Evolutionary conservation across 1,140 invertebrate species (phyloP).

Genomic region (Listronotus bonariensis): DNA sequence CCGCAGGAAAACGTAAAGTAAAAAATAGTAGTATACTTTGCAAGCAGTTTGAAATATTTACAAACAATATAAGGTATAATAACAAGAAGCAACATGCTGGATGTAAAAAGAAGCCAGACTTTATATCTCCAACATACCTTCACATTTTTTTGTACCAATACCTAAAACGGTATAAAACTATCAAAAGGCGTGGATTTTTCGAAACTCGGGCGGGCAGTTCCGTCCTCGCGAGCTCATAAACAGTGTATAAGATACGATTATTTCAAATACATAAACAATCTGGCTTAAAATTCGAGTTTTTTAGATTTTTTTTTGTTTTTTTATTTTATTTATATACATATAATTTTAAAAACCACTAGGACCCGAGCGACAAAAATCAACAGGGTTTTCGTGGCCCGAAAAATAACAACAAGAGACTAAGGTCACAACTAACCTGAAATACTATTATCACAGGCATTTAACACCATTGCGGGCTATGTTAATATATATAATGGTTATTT

Average conservation of each 20-base stretch:
- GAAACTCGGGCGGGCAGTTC: slow-evolving; percentile 14
- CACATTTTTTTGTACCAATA: slow-evolving; percentile 32
- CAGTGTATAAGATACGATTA: slow-evolving; percentile 55
- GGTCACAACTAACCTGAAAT: slow-evolving; percentile 61
- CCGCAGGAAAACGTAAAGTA: slow-evolving; percentile 12
- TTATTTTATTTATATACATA: slow-evolving; percentile 54
- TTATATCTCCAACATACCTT: slow-evolving; percentile 10
- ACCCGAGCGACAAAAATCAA: slow-evolving; percentile 32
- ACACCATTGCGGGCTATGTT: slow-evolving; percentile 41
- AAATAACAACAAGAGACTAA: slow-evolving; percentile 60
- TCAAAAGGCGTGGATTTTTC: slow-evolving; percentile 14
- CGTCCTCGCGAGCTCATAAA: slow-evolving; percentile 41
- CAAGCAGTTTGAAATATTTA: neutral
- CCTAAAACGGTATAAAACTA: slow-evolving; percentile 41
- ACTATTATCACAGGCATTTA: slow-evolving; percentile 61
- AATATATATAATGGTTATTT: too few relatives aligned
- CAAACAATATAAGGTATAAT: slow-evolving; percentile 4
- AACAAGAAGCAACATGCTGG: slow-evolving; percentile 4
- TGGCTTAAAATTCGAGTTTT: slow-evolving; percentile 52
- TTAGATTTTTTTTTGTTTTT: slow-evolving; percentile 48
- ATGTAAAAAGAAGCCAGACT: too few relatives aligned
- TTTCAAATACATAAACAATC: slow-evolving; percentile 55
- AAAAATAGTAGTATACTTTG: slow-evolving; percentile 12
- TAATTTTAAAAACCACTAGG: slow-evolving; percentile 54
- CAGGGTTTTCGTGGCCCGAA: slow-evolving; percentile 44